Conservation (phyloP, 2,888 invertebrate species). For the Odontomyia ornata region DNA sequence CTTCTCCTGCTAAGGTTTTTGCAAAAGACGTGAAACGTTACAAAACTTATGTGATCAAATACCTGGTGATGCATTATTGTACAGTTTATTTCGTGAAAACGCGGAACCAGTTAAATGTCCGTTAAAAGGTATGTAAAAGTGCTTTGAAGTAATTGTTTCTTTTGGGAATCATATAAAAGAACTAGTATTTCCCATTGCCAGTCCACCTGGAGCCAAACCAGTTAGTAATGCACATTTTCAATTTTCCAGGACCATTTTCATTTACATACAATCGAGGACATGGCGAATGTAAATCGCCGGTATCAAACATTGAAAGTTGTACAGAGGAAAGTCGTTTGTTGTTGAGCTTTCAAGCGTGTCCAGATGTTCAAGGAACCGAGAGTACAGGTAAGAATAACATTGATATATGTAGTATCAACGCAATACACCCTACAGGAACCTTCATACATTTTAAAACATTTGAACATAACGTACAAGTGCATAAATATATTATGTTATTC, state of each 20-base stretch:
- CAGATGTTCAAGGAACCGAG: constrained; percentile 89
- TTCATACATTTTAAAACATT: neutral
- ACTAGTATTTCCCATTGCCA: too few species aligned
- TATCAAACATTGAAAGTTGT: constrained; percentile 92
- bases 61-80: constrained; percentile 87
- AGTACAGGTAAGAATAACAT: constrained; percentile 76
- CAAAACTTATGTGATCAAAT: constrained; percentile 85
- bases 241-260: constrained; percentile 78
- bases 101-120: constrained; percentile 91
- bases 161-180: too few species aligned
- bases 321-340: constrained; percentile 90
- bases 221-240: neutral
- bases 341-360: constrained; percentile 93
- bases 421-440: neutral
- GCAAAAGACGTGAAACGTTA: constrained; percentile 71
- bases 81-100: constrained; percentile 89
- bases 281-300: constrained; percentile 88
- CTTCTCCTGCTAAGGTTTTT: constrained; percentile 62
- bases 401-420: neutral
- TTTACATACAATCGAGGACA: constrained; percentile 93
- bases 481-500: neutral
- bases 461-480: neutral
- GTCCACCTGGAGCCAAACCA: too few species aligned
- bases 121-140: constrained; percentile 63
- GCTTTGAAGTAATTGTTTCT: too few species aligned